Evolutionary conservation across 2,888 invertebrate species (phyloP).

Genomic region (Mongoloraphidia duomilia): DNA sequence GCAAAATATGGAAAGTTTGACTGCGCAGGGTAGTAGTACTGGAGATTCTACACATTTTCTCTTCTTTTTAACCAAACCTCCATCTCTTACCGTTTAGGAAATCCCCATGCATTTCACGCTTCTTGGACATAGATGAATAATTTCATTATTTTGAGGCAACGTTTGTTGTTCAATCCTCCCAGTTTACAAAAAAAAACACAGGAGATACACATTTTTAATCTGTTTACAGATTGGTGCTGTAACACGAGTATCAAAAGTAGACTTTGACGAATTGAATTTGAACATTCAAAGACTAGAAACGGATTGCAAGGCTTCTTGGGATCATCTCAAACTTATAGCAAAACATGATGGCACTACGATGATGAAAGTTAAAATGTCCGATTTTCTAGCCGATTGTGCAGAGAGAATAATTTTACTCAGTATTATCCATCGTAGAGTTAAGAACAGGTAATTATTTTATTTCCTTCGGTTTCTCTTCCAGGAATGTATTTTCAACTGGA

Average conservation of each 20-base stretch:
- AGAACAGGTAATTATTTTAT: constrained; percentile 53
- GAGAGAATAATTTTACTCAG: constrained; percentile 90
- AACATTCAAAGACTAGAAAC: constrained; percentile 81
- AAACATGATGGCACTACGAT: constrained; percentile 86
- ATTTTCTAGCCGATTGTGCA: constrained; percentile 92
- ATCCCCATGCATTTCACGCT: too few relatives aligned
- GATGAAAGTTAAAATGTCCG: constrained; percentile 86
- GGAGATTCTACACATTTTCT: too few relatives aligned
- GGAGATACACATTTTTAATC: not conserved
- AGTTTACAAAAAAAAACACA: too few relatives aligned
- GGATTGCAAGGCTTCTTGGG: constrained; percentile 96
- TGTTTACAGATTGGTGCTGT: constrained; percentile 64
- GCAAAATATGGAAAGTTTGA: too few relatives aligned
- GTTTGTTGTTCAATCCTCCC: too few relatives aligned
- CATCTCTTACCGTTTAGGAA: too few relatives aligned
- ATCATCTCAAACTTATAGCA: constrained; percentile 84
- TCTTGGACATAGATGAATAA: not conserved
- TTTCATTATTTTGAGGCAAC: not conserved
- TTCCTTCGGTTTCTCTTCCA: not conserved
- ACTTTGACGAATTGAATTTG: constrained; percentile 80
- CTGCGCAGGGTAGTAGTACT: too few relatives aligned
- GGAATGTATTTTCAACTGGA: too few relatives aligned
- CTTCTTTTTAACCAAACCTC: too few relatives aligned
- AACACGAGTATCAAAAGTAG: constrained; percentile 83
- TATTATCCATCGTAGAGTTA: constrained; percentile 80